These are phyloP conservation scores for Onychostoma macrolepis DNA, from an alignment of 2,113 vertebrate species.

Conservation along the genomic window DNA sequence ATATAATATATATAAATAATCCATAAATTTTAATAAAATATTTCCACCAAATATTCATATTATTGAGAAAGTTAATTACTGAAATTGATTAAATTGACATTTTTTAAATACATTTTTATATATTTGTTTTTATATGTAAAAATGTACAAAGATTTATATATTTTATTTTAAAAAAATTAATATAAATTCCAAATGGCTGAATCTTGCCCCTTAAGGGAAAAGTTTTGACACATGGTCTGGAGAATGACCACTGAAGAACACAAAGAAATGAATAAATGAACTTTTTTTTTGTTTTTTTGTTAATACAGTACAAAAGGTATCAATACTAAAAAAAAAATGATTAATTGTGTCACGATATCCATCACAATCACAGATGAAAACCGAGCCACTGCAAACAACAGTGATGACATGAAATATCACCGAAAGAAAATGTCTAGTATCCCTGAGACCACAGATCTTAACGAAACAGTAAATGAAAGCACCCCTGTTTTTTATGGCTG, in stretches of 20 bases:
- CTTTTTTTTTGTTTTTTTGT: neutral
- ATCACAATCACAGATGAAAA: neutral
- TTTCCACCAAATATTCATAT: neutral
- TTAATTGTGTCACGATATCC: neutral
- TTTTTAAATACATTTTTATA: no score
- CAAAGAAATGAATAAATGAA: neutral
- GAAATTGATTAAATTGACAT: neutral
- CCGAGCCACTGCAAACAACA: slow-evolving; percentile 22
- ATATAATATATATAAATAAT: neutral
- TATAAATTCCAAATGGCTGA: neutral
- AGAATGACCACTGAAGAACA: neutral
- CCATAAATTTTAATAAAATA: neutral
- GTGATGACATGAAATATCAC: slow-evolving; percentile 36
- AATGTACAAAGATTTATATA: no score
- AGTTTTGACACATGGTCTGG: neutral
- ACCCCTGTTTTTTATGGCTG: slow-evolving; percentile 53
- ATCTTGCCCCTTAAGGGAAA: neutral
- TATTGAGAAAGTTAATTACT: neutral
- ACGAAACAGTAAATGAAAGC: slow-evolving; percentile 47
- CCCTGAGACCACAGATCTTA: slow-evolving; percentile 29
- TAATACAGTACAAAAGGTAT: neutral
- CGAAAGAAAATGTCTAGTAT: slow-evolving; percentile 32
- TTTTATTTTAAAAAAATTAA: neutral
- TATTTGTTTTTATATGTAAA: neutral
- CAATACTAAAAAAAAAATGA: neutral